These are phyloP conservation scores for Fringilla coelebs DNA, from an alignment of 2,797 vertebrate species.

Conservation along the genomic window DNA sequence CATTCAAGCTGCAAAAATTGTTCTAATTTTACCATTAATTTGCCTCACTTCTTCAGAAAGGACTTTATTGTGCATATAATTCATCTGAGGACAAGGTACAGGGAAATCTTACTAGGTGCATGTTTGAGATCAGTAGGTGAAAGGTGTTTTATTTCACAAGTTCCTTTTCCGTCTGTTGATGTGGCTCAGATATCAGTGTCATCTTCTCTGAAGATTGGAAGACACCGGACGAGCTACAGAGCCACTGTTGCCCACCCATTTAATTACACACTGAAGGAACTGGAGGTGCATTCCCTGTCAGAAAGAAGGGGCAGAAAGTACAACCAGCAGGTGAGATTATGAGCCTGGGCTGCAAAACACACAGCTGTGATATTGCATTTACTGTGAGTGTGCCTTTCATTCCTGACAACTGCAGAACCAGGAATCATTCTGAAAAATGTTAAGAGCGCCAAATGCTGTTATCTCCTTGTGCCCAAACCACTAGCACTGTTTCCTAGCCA, in stretches of 20 bases:
- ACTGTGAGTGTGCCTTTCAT: neutral
- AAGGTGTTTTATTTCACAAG: neutral
- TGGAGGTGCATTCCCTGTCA: slow-evolving; percentile 71
- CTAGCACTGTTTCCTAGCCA: neutral
- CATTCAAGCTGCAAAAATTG: neutral
- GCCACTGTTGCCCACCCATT: slow-evolving; percentile 77
- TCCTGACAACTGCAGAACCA: neutral
- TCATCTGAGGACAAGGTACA: neutral
- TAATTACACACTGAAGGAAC: slow-evolving; percentile 67
- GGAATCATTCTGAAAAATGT: neutral
- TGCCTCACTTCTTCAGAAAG: neutral
- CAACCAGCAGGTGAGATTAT: slow-evolving; percentile 73
- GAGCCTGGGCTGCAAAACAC: neutral
- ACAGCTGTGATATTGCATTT: neutral
- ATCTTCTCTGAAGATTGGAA: slow-evolving; percentile 72
- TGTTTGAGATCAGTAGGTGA: neutral
- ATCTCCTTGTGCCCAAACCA: neutral
- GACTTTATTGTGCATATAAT: neutral
- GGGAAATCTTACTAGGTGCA: neutral
- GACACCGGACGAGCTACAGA: slow-evolving; percentile 61
- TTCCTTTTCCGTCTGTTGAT: neutral
- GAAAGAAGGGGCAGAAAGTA: slow-evolving; percentile 57
- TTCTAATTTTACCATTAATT: neutral
- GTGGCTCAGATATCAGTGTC: slow-evolving; percentile 71
- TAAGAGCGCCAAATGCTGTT: neutral